Evolutionary conservation across 2,888 invertebrate genomes (phyloP), one percentile per base, ranked within the genome.

Genomic region (Amblyjoppa proteus): DNA sequence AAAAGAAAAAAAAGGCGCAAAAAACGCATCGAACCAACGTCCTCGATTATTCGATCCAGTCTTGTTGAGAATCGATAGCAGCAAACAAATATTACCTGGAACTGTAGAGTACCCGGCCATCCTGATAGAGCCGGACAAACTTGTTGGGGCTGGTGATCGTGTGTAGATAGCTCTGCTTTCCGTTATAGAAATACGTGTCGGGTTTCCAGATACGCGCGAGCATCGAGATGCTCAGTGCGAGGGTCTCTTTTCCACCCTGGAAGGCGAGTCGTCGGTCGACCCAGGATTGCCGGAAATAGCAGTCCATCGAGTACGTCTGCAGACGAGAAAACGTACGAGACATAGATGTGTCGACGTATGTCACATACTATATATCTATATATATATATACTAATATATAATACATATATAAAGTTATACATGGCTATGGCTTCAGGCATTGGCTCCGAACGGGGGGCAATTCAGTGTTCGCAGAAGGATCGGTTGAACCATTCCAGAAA

Each of bases 241-340:
- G 94, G 49, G 96, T 96, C 88, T 96, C 96, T 91, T 96, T 96
- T 86, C 95, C 95, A 70, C 95, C 95, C 80, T 94, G 93, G 93
- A 97, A 97, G n/a, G 96, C 96, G 86, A 98, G 95, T 49, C 97
- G 95, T 83, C 95, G 95, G 94, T 98, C 98, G 83, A 96, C 96
- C 98, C 98, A 98, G 28, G 96, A 96, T 93, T 98, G 97, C 0
- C 97, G 97, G 94, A 98, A 98, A 94, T 98, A 98, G 93, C 97
- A 97, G 94, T 98, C 97, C 96, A 98, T 97, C 20, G 97, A 97
- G 94, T 97, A 98, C 7, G 97, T 97, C 97, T 97, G 94, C 9
- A 92, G 88, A 88, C 38, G 79, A 85, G 79, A 85, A 69, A 75
- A 66, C 53, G 71, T 41, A 64, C 34, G 53, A n/a, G n/a, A 28